phyloP scores from a whole-genome alignment of 2,113 vertebrate genomes.

The Entomyzon cyanotis region DNA sequence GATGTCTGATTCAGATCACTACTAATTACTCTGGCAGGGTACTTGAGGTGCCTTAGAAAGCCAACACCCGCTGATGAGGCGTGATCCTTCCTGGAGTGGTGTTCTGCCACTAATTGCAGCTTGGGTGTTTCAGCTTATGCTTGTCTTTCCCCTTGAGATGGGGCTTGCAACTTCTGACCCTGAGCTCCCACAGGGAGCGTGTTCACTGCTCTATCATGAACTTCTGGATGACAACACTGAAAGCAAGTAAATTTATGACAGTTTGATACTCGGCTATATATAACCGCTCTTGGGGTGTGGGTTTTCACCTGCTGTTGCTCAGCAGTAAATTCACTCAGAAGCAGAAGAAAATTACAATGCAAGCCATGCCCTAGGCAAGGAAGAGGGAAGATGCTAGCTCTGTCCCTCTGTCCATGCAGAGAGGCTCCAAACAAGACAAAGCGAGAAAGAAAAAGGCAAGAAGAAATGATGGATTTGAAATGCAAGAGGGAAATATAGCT shows the following conservation, averaged over 20 bases:
- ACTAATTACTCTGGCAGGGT: constrained; percentile 22
- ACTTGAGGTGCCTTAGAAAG: constrained; percentile 1
- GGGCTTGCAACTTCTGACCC: background rate
- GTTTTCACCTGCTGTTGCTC: background rate
- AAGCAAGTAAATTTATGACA: background rate
- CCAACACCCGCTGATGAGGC: background rate
- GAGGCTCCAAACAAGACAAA: background rate
- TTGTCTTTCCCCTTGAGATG: background rate
- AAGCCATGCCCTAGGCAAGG: background rate
- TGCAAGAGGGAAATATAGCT: background rate
- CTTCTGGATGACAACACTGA: background rate
- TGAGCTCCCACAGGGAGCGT: background rate
- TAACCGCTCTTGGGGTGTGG: background rate
- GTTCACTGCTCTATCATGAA: background rate
- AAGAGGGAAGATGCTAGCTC: background rate
- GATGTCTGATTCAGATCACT: constrained; percentile 49
- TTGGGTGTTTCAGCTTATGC: background rate
- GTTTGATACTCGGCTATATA: rapidly evolving
- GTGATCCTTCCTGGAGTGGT: background rate
- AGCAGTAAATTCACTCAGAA: background rate
- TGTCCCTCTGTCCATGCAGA: background rate
- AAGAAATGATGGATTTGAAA: background rate
- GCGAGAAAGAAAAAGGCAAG: background rate
- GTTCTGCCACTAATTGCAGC: background rate
- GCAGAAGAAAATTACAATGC: background rate